Evolutionary conservation across 1,140 invertebrate genomes (phyloP), one percentile per base, ranked within the genome.

Genomic region (Drosophila murphyi): DNA sequence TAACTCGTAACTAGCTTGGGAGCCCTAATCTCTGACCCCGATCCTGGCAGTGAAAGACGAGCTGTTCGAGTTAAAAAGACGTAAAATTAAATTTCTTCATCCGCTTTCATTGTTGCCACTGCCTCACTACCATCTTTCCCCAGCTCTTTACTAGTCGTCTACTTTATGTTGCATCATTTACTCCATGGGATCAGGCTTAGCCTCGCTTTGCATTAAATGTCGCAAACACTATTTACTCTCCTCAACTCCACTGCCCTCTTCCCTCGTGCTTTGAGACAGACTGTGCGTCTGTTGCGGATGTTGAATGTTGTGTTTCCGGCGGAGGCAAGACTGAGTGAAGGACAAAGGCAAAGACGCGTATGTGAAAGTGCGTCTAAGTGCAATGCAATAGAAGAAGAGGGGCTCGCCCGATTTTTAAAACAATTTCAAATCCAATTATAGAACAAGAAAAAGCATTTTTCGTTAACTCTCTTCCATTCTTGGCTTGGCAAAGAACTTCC

Each of bases 31-130:
- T 60, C 45, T 72, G 72, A 75, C 77, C 67, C 20, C 7, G 32
- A 32, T 28, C 6, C 28, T 8, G 61, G 55, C 2, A 54, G 54
- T 87, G 83, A 88, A 87, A 88, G 79, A 68, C 69, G 83, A 87
- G 83, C 82, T 87, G 72, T 68, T 71, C 69, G 72, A 76, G 83
- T 76, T 87, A 88, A 87, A 87, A 89, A 74, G 85, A 88, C 78
- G 80, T 83, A 61, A 88, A 88, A 88, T 88, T 88, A 83, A 88
- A 88, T 89, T 88, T 88, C 77, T 83, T 88, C 65, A 88, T 89
- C 78, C 85, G 85, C 80, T 78, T 89, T 88, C 63, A 76, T 72
- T 83, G 76, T 70, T 72, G 70, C 59, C 81, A 62, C 60, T 60
- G 34, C 31, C 65, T 20, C 34, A 6, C 12, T 51, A 12, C 34